Percentiles rank a stretch among this genome's conserved stretches.
Evolutionary conservation across 2,888 invertebrate species (phyloP).

Genomic region (Dynastes tityus): DNA sequence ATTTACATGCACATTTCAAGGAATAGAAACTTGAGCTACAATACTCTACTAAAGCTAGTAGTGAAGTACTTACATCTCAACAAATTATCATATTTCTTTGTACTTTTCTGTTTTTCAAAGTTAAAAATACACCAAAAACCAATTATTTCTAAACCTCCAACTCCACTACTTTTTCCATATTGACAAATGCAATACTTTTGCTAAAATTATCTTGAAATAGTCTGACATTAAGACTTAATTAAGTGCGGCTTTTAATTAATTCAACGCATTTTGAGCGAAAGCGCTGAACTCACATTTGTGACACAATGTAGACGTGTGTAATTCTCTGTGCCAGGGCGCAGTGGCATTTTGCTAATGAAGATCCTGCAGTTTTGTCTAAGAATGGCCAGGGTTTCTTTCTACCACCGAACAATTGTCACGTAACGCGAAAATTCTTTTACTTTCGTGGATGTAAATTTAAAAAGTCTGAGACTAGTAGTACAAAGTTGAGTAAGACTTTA

Average conservation of each 20-base stretch:
- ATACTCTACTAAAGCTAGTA: too few relatives aligned
- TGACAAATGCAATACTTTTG: too few relatives aligned
- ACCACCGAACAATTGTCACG: background rate
- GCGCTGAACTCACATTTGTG: background rate
- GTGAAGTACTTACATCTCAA: too few relatives aligned
- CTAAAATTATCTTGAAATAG: too few relatives aligned
- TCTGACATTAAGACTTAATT: too few relatives aligned
- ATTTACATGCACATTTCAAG: too few relatives aligned
- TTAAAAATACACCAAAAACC: too few relatives aligned
- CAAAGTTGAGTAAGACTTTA: slow-evolving; percentile 42
- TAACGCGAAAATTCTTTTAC: slow-evolving; percentile 12
- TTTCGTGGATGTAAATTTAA: slow-evolving; percentile 27
- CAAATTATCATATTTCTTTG: too few relatives aligned
- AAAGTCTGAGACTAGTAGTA: slow-evolving; percentile 4
- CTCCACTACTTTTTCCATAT: too few relatives aligned
- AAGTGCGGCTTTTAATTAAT: background rate
- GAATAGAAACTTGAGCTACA: too few relatives aligned
- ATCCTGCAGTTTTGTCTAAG: slow-evolving; percentile 5
- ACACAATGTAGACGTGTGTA: background rate
- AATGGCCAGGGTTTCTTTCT: background rate
- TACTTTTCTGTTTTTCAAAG: too few relatives aligned
- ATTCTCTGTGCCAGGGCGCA: background rate
- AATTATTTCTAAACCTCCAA: too few relatives aligned
- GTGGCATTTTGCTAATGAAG: background rate
- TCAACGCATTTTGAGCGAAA: background rate